These are phyloP conservation scores for Nephrotoma guestfalica DNA, from an alignment of 2,888 invertebrate genomes.

Conservation along the genomic window DNA sequence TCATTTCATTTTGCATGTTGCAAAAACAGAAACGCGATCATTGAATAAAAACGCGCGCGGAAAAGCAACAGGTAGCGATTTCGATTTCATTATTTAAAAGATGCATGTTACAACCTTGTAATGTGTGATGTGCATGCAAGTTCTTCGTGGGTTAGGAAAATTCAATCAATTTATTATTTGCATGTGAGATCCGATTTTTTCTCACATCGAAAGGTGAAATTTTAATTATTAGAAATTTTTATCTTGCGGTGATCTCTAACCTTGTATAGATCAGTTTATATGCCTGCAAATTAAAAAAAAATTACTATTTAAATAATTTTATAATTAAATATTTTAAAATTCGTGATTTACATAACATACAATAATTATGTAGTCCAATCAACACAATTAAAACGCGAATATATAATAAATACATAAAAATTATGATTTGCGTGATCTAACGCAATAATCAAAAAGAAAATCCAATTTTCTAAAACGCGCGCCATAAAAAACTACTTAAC, in stretches of 20 bases:
- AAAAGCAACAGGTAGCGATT: neutral
- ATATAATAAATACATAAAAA: neutral
- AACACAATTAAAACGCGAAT: no score
- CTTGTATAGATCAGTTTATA: no score
- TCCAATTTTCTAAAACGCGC: neutral
- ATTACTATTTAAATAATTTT: no score
- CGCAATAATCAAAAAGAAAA: neutral
- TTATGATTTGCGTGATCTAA: neutral
- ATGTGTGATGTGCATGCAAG: neutral
- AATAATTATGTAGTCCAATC: no score
- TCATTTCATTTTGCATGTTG: neutral
- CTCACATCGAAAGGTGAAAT: no score
- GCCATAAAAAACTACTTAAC: neutral
- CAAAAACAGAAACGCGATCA: neutral
- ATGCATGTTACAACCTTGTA: neutral
- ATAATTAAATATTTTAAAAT: neutral
- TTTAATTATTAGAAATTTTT: neutral
- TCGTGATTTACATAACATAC: neutral
- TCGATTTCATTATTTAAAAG: neutral
- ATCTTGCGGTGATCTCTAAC: neutral
- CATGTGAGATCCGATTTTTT: neutral
- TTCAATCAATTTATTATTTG: neutral
- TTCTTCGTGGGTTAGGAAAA: neutral
- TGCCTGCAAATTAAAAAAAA: no score
- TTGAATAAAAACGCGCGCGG: neutral